Conservation (phyloP, 2,113 vertebrate species). For the Pedionomus torquatus region DNA sequence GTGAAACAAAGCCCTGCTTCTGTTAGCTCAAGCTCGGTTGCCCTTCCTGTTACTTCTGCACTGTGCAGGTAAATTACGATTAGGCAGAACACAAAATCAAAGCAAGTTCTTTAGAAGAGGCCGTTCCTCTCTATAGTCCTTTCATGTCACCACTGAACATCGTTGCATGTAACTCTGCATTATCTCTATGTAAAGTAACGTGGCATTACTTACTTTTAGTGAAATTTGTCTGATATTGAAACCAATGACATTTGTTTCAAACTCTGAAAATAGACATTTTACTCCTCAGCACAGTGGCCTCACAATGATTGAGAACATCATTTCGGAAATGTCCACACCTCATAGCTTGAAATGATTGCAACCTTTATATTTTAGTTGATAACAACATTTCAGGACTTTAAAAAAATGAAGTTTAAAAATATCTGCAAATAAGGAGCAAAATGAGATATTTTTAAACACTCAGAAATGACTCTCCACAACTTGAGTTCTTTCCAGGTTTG, state of each 20-base stretch:
- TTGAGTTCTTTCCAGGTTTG: neutral
- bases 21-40: neutral
- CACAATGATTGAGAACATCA: neutral
- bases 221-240: neutral
- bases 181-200: neutral
- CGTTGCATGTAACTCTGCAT: neutral
- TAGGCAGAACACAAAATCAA: neutral
- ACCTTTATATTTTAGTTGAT: neutral
- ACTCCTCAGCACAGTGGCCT: neutral
- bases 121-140: neutral
- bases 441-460: neutral
- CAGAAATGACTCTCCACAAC: neutral
- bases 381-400: neutral
- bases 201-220: neutral
- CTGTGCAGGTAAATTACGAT: neutral
- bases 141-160: rapidly evolving
- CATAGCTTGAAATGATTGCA: neutral
- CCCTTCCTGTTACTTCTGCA: neutral
- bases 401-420: neutral
- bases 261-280: neutral
- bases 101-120: neutral
- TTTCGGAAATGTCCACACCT: neutral
- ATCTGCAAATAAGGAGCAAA: neutral
- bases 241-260: neutral
- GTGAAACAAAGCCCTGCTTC: neutral